Evolutionary conservation across 37 sponge, comb jelly and placozoan species (phyloP).

Genomic region (Chondrilla cf. caribensis): DNA sequence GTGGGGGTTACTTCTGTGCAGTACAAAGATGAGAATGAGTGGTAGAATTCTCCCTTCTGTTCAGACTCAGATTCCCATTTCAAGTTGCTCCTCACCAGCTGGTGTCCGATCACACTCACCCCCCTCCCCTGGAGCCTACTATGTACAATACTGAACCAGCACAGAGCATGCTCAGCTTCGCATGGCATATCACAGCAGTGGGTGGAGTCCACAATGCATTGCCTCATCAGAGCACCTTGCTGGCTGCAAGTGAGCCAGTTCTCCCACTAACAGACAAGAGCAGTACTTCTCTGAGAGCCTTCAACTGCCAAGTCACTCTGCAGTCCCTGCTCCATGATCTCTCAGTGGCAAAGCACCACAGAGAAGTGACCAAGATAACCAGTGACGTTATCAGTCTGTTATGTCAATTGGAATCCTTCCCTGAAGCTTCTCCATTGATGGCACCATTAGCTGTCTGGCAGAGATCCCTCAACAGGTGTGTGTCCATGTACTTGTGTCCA

Average conservation of each 20-base stretch:
- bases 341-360: background rate
- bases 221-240: too few relatives aligned
- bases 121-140: conserved; percentile 26
- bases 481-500: background rate
- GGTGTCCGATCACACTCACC: conserved; percentile 27
- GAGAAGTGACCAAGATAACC: background rate
- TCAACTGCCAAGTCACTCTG: background rate
- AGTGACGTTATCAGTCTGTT: too few relatives aligned
- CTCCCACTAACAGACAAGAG: background rate
- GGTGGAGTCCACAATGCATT: conserved; percentile 9
- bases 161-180: conserved; percentile 54
- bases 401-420: too few relatives aligned
- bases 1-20: background rate
- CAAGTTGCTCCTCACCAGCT: conserved; percentile 27
- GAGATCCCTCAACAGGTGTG: background rate
- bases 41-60: background rate
- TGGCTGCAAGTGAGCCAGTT: background rate
- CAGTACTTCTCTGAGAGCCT: background rate
- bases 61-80: conserved; percentile 62
- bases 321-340: background rate
- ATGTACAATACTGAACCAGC: conserved; percentile 31
- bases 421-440: background rate
- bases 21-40: background rate
- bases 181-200: conserved; percentile 33
- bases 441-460: background rate